These are phyloP conservation scores for Lontra canadensis DNA, from an alignment of 2,113 vertebrate species.

Conservation along the genomic window DNA sequence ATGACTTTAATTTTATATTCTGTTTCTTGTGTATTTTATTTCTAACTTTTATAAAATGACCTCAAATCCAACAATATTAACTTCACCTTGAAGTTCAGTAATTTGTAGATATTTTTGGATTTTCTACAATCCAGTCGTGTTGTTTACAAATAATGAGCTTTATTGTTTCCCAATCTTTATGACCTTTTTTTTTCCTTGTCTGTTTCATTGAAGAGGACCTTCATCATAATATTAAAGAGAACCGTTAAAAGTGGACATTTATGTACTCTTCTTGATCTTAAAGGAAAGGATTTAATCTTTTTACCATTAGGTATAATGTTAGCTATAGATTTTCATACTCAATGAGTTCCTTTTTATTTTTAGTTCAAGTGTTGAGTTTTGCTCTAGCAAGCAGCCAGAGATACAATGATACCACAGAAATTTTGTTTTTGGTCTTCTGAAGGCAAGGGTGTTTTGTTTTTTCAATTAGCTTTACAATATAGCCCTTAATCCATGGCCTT, in stretches of 20 bases:
- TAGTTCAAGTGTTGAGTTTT: neutral
- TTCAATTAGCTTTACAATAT: neutral
- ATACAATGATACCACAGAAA: neutral
- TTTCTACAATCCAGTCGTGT: neutral
- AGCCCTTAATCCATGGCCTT: neutral
- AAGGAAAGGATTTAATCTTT: neutral
- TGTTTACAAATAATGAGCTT: neutral
- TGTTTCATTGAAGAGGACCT: neutral
- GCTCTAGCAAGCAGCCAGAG: neutral
- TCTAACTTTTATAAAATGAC: slow-evolving; percentile 14
- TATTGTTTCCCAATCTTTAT: neutral
- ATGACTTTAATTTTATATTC: neutral
- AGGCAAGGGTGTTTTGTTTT: neutral
- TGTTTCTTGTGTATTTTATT: neutral
- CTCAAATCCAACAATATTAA: neutral
- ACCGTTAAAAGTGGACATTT: neutral
- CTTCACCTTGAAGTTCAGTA: neutral
- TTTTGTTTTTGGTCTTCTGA: neutral
- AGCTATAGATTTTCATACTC: neutral
- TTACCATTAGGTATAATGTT: neutral
- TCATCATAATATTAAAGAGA: neutral
- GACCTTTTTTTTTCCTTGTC: neutral
- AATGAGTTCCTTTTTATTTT: neutral
- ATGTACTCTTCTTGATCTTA: neutral
- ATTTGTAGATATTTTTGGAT: neutral